A percentile compares a stretch with the other conserved stretches of the same genome.
Conservation (phyloP, 2,113 vertebrate genomes). For the Benitochromis conjunctus region DNA sequence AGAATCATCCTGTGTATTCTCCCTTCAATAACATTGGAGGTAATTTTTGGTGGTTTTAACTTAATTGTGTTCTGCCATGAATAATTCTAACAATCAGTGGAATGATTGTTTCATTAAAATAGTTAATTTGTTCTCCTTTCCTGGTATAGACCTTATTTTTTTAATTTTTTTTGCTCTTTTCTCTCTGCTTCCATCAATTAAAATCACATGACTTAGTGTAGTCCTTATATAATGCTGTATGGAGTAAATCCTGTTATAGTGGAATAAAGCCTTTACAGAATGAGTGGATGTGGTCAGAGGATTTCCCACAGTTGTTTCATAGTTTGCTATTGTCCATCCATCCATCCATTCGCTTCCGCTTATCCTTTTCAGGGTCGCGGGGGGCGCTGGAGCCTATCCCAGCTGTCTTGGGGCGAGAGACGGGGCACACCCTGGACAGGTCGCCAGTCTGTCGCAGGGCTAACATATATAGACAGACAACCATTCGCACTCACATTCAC, state of each 20-base stretch:
- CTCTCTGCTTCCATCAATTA: slow-evolving; percentile 55
- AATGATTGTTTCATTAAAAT: slow-evolving; percentile 62
- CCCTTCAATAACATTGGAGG: slow-evolving; percentile 20
- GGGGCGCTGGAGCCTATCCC: too few species aligned
- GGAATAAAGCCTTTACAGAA: slow-evolving; percentile 56
- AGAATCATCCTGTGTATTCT: slow-evolving; percentile 23
- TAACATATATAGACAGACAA: too few species aligned
- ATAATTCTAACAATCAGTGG: slow-evolving; percentile 55
- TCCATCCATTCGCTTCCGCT: too few species aligned
- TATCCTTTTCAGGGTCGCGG: too few species aligned
- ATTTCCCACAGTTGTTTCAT: slow-evolving; percentile 40
- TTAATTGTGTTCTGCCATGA: slow-evolving; percentile 41
- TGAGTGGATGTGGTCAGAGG: slow-evolving; percentile 26
- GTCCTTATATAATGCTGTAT: slow-evolving; percentile 51
- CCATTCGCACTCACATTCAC: too few species aligned
- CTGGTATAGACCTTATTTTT: slow-evolving; percentile 36
- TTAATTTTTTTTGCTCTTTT: slow-evolving; percentile 28
- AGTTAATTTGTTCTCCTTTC: slow-evolving; percentile 57
- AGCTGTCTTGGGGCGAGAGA: too few species aligned
- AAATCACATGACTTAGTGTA: slow-evolving; percentile 60
- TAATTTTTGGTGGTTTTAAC: slow-evolving; percentile 38
- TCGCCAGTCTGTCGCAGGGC: too few species aligned
- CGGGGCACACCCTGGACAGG: too few species aligned
- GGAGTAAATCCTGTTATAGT: slow-evolving; percentile 65
- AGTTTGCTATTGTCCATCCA: slow-evolving; percentile 50